Conservation (phyloP, 2,113 vertebrate species). For the Typhlomys cinereus region DNA sequence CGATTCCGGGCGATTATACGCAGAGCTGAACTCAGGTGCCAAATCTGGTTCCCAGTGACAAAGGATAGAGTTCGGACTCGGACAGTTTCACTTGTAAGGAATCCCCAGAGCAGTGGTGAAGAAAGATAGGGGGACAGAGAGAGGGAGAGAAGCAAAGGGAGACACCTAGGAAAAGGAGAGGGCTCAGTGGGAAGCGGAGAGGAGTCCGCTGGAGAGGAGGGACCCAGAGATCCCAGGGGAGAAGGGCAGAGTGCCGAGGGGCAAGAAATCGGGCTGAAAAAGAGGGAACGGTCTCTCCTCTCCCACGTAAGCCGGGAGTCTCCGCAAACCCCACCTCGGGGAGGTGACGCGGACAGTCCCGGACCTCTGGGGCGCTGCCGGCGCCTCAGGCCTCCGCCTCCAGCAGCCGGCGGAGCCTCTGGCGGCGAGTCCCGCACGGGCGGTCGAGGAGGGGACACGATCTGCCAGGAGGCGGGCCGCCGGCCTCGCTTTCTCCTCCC, state of each 20-base stretch:
- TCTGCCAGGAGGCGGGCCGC: slow-evolving; percentile 69
- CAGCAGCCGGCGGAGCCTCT: neutral
- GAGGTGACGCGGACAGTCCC: neutral
- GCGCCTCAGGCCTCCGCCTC: neutral
- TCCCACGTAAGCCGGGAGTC: neutral
- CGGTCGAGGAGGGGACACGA: slow-evolving; percentile 13
- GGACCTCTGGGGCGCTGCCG: neutral
- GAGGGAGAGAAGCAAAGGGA: neutral
- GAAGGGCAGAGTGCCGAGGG: neutral
- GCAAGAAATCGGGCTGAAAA: too few species aligned
- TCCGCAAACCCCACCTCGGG: neutral
- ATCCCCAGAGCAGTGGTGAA: neutral
- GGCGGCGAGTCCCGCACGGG: slow-evolving; percentile 29
- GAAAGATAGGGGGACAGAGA: neutral
- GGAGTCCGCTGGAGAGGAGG: too few species aligned
- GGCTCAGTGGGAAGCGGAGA: neutral
- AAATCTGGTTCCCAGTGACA: neutral
- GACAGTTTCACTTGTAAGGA: slow-evolving; percentile 24
- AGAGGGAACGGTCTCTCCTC: neutral
- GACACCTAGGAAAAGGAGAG: neutral
- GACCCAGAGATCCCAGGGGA: too few species aligned
- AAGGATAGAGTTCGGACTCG: neutral
- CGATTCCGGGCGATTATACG: neutral
- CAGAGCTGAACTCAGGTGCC: neutral
- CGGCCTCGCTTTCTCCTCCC: slow-evolving; percentile 66